phyloP scores from a whole-genome alignment of 2,113 vertebrate genomes.

The Eonycteris spelaea region DNA sequence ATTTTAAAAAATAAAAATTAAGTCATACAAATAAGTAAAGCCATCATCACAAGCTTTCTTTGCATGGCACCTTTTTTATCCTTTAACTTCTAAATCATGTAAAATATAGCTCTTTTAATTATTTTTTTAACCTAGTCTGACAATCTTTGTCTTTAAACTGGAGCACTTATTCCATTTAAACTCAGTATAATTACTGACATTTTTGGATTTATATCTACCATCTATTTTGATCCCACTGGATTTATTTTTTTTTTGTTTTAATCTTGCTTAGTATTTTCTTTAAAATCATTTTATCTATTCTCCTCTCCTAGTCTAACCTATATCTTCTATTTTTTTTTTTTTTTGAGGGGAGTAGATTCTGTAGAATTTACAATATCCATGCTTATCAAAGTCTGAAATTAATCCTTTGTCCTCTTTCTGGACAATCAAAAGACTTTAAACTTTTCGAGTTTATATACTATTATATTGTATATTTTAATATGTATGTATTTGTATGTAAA shows the following conservation, averaged over 20 bases:
- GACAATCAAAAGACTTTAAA: not conserved
- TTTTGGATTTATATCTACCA: not conserved
- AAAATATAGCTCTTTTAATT: not conserved
- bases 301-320: not conserved
- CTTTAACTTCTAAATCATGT: not conserved
- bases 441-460: not conserved
- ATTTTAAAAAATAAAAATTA: too few species aligned
- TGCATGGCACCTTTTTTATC: not conserved
- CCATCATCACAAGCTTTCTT: not conserved
- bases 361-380: not conserved
- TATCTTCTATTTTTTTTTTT: not conserved
- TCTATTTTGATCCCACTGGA: not conserved
- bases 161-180: not conserved
- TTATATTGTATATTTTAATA: not conserved
- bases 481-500: not conserved
- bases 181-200: not conserved
- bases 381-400: not conserved
- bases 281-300: not conserved
- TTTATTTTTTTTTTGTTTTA: not conserved
- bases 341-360: not conserved
- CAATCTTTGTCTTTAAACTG: not conserved
- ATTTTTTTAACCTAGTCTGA: not conserved
- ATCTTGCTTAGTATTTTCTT: not conserved
- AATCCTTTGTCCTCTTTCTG: not conserved
- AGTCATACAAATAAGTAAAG: too few species aligned